Evolutionary conservation across 2,113 vertebrate species (phyloP).

Genomic region (Grammomys dolichurus): DNA sequence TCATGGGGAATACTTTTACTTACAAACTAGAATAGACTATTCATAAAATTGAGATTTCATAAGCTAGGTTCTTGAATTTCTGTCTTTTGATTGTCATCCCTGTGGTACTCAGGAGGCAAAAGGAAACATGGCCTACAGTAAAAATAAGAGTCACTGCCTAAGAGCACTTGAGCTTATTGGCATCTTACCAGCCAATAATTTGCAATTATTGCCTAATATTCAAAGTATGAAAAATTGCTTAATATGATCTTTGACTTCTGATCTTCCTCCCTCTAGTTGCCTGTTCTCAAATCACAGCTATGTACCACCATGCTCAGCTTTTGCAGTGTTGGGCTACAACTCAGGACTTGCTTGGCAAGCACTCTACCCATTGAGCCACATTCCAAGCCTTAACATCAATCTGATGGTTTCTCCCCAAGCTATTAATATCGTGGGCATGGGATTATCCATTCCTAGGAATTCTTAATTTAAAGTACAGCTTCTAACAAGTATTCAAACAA

Average conservation of each 20-base stretch:
- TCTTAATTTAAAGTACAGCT: not conserved
- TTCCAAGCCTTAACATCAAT: not conserved
- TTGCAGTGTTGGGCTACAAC: not conserved
- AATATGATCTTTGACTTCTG: too few relatives aligned
- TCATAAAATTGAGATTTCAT: not conserved
- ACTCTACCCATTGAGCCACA: not conserved
- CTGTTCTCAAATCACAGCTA: not conserved
- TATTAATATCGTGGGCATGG: not conserved
- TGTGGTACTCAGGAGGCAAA: too few relatives aligned
- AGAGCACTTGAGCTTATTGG: not conserved
- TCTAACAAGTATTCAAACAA: conserved; percentile 1
- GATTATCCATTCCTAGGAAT: not conserved
- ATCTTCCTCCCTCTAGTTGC: not conserved
- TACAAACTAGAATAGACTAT: not conserved
- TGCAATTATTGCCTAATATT: too few relatives aligned
- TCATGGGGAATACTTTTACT: not conserved
- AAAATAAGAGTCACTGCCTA: not conserved
- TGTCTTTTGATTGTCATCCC: not conserved
- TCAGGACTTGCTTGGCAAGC: not conserved
- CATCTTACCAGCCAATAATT: not conserved
- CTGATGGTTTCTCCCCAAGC: not conserved
- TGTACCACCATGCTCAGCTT: not conserved
- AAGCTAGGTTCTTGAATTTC: not conserved
- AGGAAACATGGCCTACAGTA: not conserved
- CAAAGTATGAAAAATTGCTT: too few relatives aligned